These are phyloP conservation scores for Lasiommata megera DNA, from an alignment of 2,888 invertebrate genomes.

Conservation along the genomic window DNA sequence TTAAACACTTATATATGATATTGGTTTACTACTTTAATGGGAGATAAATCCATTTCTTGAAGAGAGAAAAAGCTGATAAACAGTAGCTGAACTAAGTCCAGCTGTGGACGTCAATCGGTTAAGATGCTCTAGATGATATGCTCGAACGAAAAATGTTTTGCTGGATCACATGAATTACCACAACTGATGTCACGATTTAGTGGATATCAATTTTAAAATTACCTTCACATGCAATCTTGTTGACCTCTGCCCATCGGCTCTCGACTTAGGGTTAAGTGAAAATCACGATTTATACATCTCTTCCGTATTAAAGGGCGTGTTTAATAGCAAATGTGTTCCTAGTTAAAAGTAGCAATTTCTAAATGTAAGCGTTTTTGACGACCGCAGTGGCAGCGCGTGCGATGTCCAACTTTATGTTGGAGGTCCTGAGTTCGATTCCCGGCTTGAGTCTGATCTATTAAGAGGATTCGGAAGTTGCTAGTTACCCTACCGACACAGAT, in stretches of 20 bases:
- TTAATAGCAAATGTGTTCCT: conserved; percentile 2
- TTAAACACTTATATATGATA: too few species aligned
- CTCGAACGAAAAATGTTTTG: not conserved
- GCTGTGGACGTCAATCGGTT: too few species aligned
- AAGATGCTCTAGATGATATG: not conserved
- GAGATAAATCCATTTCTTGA: too few species aligned
- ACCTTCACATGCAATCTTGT: conserved; percentile 38
- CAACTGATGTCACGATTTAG: conserved; percentile 36
- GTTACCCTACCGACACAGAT: too few species aligned
- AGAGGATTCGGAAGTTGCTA: too few species aligned
- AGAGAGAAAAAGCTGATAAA: too few species aligned
- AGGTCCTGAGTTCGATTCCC: too few species aligned
- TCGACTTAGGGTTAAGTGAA: conserved; percentile 48
- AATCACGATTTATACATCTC: conserved; percentile 45
- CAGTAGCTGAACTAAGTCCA: too few species aligned
- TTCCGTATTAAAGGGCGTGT: conserved; percentile 9
- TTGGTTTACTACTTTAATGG: too few species aligned
- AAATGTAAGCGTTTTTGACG: not conserved
- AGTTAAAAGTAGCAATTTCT: conserved; percentile 10
- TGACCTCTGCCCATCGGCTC: conserved; percentile 38
- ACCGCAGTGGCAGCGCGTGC: too few species aligned
- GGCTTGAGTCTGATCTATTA: too few species aligned
- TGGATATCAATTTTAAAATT: conserved; percentile 35
- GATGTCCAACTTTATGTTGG: too few species aligned
- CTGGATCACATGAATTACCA: not conserved